Conservation (phyloP, 2,797 vertebrate species). For the Sebastes glaucus region DNA sequence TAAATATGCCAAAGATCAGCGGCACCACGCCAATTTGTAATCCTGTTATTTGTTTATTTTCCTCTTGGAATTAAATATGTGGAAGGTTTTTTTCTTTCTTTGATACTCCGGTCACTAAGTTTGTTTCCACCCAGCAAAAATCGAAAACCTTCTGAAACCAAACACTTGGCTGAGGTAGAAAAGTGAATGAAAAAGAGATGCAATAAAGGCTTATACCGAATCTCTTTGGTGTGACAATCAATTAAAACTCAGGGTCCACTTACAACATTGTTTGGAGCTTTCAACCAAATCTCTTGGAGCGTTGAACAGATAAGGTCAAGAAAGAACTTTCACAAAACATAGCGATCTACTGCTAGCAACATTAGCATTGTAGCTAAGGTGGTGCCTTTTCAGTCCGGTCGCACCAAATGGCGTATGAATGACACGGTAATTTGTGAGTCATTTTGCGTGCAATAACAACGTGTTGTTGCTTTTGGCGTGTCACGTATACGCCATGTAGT, state of each 20-base stretch:
- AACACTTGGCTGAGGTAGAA: neutral
- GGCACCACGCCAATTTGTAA: no score
- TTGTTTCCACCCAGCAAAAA: neutral
- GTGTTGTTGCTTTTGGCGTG: no score
- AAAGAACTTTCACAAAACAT: neutral
- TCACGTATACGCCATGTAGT: no score
- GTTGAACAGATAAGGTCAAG: neutral
- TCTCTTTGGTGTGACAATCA: neutral
- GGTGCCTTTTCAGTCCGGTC: no score
- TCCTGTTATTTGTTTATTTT: no score
- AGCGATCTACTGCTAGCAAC: neutral
- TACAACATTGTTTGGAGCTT: neutral
- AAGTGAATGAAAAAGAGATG: neutral
- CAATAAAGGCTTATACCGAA: neutral
- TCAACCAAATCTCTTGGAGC: neutral
- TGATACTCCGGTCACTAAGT: neutral
- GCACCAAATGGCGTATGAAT: no score
- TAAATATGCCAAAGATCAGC: neutral
- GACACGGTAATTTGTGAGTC: no score
- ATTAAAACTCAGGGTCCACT: neutral
- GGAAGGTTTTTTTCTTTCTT: no score
- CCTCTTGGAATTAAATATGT: no score
- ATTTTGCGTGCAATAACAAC: no score
- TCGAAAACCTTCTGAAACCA: fast-evolving
- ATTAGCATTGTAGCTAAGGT: neutral